Base-by-base conservation (phyloP, 2,113 vertebrate species). In the Gymnorhina tibicen region DNA sequence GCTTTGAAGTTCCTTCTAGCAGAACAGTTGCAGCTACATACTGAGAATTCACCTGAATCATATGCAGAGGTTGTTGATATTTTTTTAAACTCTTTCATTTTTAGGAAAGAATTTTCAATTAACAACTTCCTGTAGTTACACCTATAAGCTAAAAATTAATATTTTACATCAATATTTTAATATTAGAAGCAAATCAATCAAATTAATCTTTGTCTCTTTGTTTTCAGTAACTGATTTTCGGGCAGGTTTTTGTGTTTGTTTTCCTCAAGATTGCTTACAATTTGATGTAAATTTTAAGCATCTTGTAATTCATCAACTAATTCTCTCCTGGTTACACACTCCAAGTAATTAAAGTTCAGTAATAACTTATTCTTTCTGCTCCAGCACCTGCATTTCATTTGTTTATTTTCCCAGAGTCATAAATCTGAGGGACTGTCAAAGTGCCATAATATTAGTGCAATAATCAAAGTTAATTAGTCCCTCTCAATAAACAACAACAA, bases 321-420 rank as follows among this genome's bases (percentile, higher is more conserved):
- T 98, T 98, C 97, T 98, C 98, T 98, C 98, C 98, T 98, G 98
- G 98, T 98, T 98, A 98, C 96, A 98, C 97, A 98, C 98, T 98
- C 98, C 97, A 98, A 98, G 99, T 99, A 99, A 99, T 99, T 99
- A 99, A 99, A 99, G 98, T 99, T 98, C 98, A 98, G 98, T 99
- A 99, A 99, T 99, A 99, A 99, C 98, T 99, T 99, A 99, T 99
- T 99, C 98, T 99, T 99, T 99, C 99, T 99, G 99, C 99, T 99
- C 98, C 99, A 99, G 98, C 99, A 99, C 98, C 98, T 99, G 99
- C 99, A 99, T 99, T 99, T 99, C 99, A 99, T 99, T 99, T 99
- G 99, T 99, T 99, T 99, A 99, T 99, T 99, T 99, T 99, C 98
- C 98, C 98, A 98, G 98, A 99, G 98, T 99, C 98, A 99, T 99